Evolutionary conservation across 1,140 invertebrate species (phyloP).

Genomic region (Coenobita brevimanus): DNA sequence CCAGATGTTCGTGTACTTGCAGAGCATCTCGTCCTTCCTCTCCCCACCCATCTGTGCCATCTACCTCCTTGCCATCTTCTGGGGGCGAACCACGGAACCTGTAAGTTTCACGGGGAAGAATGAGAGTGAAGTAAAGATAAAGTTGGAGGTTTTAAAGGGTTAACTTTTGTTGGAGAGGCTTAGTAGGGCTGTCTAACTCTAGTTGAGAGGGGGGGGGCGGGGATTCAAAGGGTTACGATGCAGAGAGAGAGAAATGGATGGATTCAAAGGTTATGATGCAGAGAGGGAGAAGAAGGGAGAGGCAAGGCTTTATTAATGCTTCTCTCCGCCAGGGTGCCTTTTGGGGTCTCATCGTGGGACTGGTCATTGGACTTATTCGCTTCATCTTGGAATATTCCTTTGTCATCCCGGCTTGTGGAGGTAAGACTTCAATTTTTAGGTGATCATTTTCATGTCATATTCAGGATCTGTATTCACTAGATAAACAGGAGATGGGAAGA

Average conservation of each 20-base stretch:
- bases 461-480: too few relatives aligned
- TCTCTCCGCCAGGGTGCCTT: slow-evolving; percentile 77
- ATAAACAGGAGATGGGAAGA: too few relatives aligned
- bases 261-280: too few relatives aligned
- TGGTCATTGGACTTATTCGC: slow-evolving; percentile 74
- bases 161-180: too few relatives aligned
- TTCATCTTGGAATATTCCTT: slow-evolving; percentile 74
- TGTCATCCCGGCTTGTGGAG: slow-evolving; percentile 72
- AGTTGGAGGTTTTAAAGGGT: too few relatives aligned
- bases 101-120: slow-evolving; percentile 68
- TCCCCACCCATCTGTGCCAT: slow-evolving; percentile 77
- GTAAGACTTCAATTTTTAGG: slow-evolving; percentile 69
- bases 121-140: not conserved
- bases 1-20: slow-evolving; percentile 77
- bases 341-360: slow-evolving; percentile 75
- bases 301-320: too few relatives aligned
- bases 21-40: slow-evolving; percentile 77
- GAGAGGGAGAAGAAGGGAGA: too few relatives aligned
- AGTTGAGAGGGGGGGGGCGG: too few relatives aligned
- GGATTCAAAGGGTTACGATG: too few relatives aligned
- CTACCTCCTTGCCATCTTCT: slow-evolving; percentile 76
- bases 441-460: too few relatives aligned
- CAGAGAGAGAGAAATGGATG: too few relatives aligned
- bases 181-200: too few relatives aligned
- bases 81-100: slow-evolving; percentile 76